Evolutionary conservation across 2,888 invertebrate species (phyloP), one percentile per base, ranked within the genome.

Genomic region (Mycalesis mineus): DNA sequence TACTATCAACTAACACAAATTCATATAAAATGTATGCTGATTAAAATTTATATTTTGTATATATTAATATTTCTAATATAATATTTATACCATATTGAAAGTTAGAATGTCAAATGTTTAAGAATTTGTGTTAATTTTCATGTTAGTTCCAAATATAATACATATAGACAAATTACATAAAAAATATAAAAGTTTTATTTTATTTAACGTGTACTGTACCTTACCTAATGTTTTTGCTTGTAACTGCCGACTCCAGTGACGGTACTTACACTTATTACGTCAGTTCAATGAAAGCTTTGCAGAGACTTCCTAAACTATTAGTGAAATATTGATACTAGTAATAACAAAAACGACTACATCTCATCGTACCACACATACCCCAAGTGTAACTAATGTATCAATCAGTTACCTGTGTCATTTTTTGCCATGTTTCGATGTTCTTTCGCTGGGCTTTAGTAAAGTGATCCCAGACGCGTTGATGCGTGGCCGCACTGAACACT

Each of bases 391-490:
- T 3, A 31, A 22, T 7, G 13, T 31, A 42, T 39, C 31, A 54
- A 56, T 50, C 49, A 56, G 66, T 70, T 86, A 98, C 98, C 96
- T 95, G 94, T 63, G 96, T 95, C 92, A 97, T 96, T 92, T 96
- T 98, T 91, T 96, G 96, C 98, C 98, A 98, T 83, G 95, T 94
- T 91, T 98, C 97, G 91, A 98, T 96, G 92, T 98, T 98, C 94
- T 98, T 98, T 92, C 98, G 93, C 91, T 98, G 98, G 74, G 98
- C 96, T 93, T 98, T 98, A 91, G 97, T 97, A 94, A 98, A 98
- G 94, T 98, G 98, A 94, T 98, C 98, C 98, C 98, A 98, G 90
- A 97, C 97, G 91, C 97, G 97, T 94, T 98, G 98, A 92, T 97
- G 97, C 91, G 95, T 95, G 84, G 98, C 97, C 79, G 97, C 95